These are phyloP conservation scores for Drosophila prosaltans DNA, from an alignment of 1,140 invertebrate species.

Conservation along the genomic window DNA sequence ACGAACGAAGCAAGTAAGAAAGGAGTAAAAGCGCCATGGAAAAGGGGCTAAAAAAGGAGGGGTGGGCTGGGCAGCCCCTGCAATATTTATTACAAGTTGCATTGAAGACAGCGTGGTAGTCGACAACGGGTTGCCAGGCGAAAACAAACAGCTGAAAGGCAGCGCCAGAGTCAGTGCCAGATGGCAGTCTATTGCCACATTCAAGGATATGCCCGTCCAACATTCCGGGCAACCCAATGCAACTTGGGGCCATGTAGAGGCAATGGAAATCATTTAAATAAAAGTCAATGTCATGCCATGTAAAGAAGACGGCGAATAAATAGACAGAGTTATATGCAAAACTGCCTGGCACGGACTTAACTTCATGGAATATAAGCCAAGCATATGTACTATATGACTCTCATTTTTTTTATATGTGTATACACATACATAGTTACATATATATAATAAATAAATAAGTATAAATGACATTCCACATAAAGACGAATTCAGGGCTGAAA, in stretches of 20 bases:
- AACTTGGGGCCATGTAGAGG: conserved; percentile 21
- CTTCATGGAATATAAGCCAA: conserved; percentile 20
- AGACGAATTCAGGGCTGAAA: not conserved
- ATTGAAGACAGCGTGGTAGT: conserved; percentile 55
- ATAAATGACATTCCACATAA: conserved; percentile 3
- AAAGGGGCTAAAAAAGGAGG: conserved; percentile 9
- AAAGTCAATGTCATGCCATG: conserved; percentile 81
- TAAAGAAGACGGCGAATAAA: conserved; percentile 76
- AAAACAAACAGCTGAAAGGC: conserved; percentile 62
- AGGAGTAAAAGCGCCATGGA: conserved; percentile 30
- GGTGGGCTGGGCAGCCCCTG: conserved; percentile 38
- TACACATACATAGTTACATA: not conserved
- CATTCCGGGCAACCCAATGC: conserved; percentile 2
- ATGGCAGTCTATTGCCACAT: conserved; percentile 68
- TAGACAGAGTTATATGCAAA: conserved; percentile 49
- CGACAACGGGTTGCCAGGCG: conserved; percentile 59
- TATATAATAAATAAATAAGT: not conserved
- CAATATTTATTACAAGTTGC: conserved; percentile 80
- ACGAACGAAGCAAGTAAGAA: not conserved
- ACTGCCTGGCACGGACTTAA: conserved; percentile 16
- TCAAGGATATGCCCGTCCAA: conserved; percentile 48
- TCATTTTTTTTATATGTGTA: not conserved
- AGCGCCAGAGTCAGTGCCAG: conserved; percentile 29
- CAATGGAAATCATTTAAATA: conserved; percentile 79
- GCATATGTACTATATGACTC: conserved; percentile 2